phyloP scores from a whole-genome alignment of 2,113 vertebrate species.

The Xenopus borealis region DNA sequence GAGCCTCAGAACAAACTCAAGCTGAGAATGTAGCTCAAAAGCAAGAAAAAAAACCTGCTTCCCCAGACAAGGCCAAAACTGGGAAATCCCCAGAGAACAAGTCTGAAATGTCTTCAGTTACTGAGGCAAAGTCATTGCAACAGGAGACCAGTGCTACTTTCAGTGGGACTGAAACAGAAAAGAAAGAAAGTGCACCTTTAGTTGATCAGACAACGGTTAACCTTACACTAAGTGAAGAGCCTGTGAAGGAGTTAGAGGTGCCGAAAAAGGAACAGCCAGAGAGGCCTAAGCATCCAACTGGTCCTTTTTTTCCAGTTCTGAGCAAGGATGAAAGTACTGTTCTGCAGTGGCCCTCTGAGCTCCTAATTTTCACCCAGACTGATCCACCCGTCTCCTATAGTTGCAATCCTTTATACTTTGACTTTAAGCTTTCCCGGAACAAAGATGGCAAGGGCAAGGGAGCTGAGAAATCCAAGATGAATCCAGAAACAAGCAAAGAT shows the following conservation, averaged over 20 bases:
- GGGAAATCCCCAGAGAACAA: slow-evolving; percentile 63
- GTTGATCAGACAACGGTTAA: slow-evolving; percentile 39
- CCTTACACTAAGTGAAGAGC: slow-evolving; percentile 17
- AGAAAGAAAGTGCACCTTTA: slow-evolving; percentile 28
- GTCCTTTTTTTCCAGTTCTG: slow-evolving; percentile 91
- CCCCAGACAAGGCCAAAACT: slow-evolving; percentile 57
- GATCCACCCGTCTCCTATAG: slow-evolving; percentile 92
- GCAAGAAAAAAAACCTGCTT: slow-evolving; percentile 61
- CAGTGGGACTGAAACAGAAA: slow-evolving; percentile 48
- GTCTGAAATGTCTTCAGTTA: slow-evolving; percentile 48
- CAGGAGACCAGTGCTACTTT: slow-evolving; percentile 57
- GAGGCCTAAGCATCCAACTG: slow-evolving; percentile 80
- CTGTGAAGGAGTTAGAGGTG: slow-evolving; percentile 53
- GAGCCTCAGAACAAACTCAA: slow-evolving; percentile 84
- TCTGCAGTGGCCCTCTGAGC: slow-evolving; percentile 96
- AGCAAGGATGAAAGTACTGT: slow-evolving; percentile 96
- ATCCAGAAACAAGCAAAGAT: slow-evolving; percentile 51
- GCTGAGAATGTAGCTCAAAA: slow-evolving; percentile 57
- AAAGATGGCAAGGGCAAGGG: slow-evolving; percentile 74
- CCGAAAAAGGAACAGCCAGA: slow-evolving; percentile 58
- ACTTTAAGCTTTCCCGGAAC: slow-evolving; percentile 93
- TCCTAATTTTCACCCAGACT: slow-evolving; percentile 89
- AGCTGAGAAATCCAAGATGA: slow-evolving; percentile 62
- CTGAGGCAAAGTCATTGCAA: slow-evolving; percentile 29
- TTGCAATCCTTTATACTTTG: slow-evolving; percentile 96